Evolutionary conservation across 2,888 invertebrate species (phyloP), one percentile per base, ranked within the genome.

Genomic region (Phalera bucephala): DNA sequence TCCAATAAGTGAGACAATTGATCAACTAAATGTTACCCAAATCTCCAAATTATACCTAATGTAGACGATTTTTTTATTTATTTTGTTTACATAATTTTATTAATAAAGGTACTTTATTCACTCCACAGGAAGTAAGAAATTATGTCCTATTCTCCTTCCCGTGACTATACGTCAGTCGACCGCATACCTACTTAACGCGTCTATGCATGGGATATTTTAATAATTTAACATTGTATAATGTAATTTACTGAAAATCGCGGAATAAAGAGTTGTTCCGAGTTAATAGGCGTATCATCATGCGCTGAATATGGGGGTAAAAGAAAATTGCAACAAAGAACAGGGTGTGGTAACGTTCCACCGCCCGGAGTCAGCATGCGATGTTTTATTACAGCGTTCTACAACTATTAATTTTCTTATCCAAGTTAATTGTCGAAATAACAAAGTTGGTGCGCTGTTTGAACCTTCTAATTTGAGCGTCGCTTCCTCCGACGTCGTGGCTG

Each of bases 401-500:
- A 65, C 80, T 72, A 77, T 77, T 74, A 77, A 81, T 80, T 78
- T 73, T 69, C 70, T 72, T 75, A 75, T 74, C 69, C 59, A 76
- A 75, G 62, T 80, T 80, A 82, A 81, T 82, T 80, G 76, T 75
- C 67, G 65, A 74, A 74, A 73, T 67, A 79, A 78, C 72, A 74
- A 76, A 78, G 75, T 72, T 71, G 57, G 63, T 55, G 64, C 64
- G 58, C 64, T 44, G 72, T 55, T 64, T 58, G 62, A 71, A 70
- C 72, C 78, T 78, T 80, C 73, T 82, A 79, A 83, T 82, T 80
- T 75, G 62, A 68, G 55, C 51, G 66, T 64, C 55, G 59, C 71
- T 75, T 78, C 68, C 74, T 73, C 62, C 75, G 77, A 79, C 63
- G 72, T 62, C 52, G 69, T 53, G 65, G 64, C 71, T 64, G 63